These are phyloP conservation scores for Sylvia borin DNA, from an alignment of 2,797 vertebrate genomes.

Conservation along the genomic window DNA sequence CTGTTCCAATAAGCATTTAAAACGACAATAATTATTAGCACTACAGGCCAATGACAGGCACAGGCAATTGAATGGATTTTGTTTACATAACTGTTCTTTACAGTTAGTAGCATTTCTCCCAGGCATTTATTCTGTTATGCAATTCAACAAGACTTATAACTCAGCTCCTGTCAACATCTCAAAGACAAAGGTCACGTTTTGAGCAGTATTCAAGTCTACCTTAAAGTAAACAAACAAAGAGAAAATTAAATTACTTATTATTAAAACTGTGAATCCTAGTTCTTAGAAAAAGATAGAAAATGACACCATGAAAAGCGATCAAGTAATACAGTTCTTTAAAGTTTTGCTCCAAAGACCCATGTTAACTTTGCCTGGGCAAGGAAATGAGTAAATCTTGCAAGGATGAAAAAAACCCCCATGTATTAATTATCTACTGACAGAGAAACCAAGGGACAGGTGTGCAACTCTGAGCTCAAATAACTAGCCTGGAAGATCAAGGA, in stretches of 20 bases:
- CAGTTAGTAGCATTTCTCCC: background rate
- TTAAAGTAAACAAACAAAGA: background rate
- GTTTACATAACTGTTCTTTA: background rate
- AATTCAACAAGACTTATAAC: background rate
- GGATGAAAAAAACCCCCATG: background rate
- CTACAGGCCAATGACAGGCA: background rate
- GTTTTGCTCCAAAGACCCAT: background rate
- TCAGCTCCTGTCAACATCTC: background rate
- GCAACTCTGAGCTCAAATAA: conserved; percentile 14
- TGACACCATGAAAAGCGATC: background rate
- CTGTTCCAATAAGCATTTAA: background rate
- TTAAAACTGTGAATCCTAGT: background rate
- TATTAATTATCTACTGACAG: conserved; percentile 34
- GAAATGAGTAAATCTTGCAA: background rate
- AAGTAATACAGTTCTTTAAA: background rate
- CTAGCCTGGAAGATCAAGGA: conserved; percentile 33
- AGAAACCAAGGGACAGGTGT: conserved; percentile 52
- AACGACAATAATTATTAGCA: background rate
- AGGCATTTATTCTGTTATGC: background rate
- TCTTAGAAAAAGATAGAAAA: background rate
- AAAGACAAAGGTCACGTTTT: background rate
- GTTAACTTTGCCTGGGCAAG: background rate
- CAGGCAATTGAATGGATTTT: background rate
- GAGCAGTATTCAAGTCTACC: background rate
- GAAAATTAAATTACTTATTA: background rate